Evolutionary conservation across 2,888 invertebrate species (phyloP), one percentile per base, ranked within the genome.

Genomic region (Cantharis flavilabris): DNA sequence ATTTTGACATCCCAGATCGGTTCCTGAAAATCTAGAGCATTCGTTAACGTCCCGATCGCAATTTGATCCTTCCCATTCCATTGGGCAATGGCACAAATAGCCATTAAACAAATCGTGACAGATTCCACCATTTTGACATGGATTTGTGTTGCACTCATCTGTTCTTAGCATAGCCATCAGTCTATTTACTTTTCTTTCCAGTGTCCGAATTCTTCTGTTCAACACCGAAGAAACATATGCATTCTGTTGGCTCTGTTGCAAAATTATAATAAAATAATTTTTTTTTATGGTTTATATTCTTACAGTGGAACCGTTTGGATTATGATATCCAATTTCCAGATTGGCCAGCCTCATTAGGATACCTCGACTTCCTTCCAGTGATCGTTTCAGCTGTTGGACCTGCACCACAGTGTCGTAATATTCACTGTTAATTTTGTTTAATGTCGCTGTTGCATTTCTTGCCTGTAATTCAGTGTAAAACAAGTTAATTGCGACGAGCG

Each of bases 1-100:
- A 89, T 98, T 97, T 89, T 98, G 97, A 87, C 98, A 98, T 2
- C 97, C 97, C 65, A 96, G 90, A 85, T 96, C 97, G 0, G 97
- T 97, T 30, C 96, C 96, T 9, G 91, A 90, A 84, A 93, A 95
- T 83, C 91, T 90, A 0, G 90, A 89, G 87, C 98, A 98, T 89
- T 98, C 98, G 85, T 98, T 95, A 0, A 98, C 95, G 87, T 98
- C 98, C 2, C 88, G 86, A 71, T 93, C 91, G 87, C 98, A 98
- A n/a, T 49, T n/a, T 7, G 7, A 2, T 13, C 49, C 49, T 92
- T 97, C 95, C 94, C 96, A 97, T 81, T 92, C 92, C 0, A 89
- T 82, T 0, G 93, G 91, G 85, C 97, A 97, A 73, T 92, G 89
- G 84, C 97, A 97, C 64, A 93, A 89, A 86, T 92, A 96, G 1